A percentile compares a stretch with the other conserved stretches of the same genome.
These are phyloP conservation scores for Sula dactylatra DNA, from an alignment of 2,113 vertebrate species.

Conservation along the genomic window DNA sequence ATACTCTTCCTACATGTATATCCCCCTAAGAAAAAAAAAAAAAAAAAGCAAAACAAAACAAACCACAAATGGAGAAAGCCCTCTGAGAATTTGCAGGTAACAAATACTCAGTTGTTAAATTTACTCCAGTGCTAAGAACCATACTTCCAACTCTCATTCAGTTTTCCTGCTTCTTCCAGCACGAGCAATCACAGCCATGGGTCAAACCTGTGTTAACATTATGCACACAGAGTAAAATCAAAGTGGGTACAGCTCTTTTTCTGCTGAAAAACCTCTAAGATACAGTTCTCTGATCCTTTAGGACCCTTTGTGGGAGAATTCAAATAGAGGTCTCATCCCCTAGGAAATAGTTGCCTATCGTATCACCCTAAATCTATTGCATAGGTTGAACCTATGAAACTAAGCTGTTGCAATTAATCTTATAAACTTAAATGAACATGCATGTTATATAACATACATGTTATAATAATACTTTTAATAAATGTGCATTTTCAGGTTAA, in stretches of 20 bases:
- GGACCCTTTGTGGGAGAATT: background rate
- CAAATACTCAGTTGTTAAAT: background rate
- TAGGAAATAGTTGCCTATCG: background rate
- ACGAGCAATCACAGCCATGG: background rate
- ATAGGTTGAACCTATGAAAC: background rate
- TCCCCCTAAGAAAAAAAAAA: too few species aligned
- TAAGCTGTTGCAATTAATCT: background rate
- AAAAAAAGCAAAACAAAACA: too few species aligned
- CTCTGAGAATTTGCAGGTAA: background rate
- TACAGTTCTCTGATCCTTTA: background rate
- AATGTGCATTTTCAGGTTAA: background rate
- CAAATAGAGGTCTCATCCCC: background rate
- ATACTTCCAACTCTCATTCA: background rate
- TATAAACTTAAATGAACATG: background rate
- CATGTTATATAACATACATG: fast-evolving
- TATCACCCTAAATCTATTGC: background rate
- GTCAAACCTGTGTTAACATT: background rate
- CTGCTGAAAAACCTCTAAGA: background rate
- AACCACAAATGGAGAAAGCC: background rate
- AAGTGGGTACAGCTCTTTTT: background rate
- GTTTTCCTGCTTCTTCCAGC: background rate
- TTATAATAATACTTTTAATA: background rate
- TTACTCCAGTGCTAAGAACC: background rate
- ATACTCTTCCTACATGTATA: background rate
- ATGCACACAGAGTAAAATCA: background rate